These are phyloP conservation scores for Thalassaphorura encarpata DNA, from an alignment of 1,140 invertebrate species.

Conservation along the genomic window DNA sequence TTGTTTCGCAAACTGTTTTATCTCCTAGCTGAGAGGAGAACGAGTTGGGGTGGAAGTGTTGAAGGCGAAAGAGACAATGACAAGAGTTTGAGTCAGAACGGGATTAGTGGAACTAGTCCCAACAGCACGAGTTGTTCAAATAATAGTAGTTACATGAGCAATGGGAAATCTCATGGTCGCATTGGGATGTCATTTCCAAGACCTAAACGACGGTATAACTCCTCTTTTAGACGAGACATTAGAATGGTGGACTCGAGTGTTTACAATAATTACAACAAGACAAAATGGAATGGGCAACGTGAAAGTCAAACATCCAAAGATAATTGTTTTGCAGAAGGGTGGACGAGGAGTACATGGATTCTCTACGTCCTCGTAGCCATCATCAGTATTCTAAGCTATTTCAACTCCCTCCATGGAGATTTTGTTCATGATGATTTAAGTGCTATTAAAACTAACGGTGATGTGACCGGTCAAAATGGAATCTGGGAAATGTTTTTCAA, in stretches of 20 bases:
- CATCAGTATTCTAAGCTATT: conserved; percentile 58
- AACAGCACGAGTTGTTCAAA: not conserved
- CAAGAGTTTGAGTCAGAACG: too few relatives aligned
- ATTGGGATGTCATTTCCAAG: conserved; percentile 15
- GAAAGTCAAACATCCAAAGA: too few relatives aligned
- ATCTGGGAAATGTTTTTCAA: conserved; percentile 59
- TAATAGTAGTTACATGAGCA: not conserved
- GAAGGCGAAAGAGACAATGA: too few relatives aligned
- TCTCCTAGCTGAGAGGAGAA: too few relatives aligned
- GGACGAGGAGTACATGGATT: conserved; percentile 11
- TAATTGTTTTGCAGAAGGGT: too few relatives aligned
- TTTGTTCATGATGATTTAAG: conserved; percentile 87
- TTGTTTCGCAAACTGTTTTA: conserved; percentile 20
- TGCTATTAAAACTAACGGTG: conserved; percentile 70
- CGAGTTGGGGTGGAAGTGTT: too few relatives aligned
- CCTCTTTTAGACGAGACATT: conserved; percentile 11
- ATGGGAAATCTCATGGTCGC: conserved; percentile 17
- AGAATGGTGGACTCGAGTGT: too few relatives aligned
- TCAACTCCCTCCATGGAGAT: conserved; percentile 67
- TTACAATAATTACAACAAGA: too few relatives aligned
- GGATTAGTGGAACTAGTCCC: too few relatives aligned
- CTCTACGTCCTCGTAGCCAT: conserved; percentile 51
- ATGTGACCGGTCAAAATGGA: conserved; percentile 59
- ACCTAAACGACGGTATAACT: conserved; percentile 15
- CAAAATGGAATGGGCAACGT: too few relatives aligned